Evolutionary conservation across 1,140 invertebrate genomes (phyloP), one percentile per base, ranked within the genome.

Genomic region (Lordiphosa mommai): DNA sequence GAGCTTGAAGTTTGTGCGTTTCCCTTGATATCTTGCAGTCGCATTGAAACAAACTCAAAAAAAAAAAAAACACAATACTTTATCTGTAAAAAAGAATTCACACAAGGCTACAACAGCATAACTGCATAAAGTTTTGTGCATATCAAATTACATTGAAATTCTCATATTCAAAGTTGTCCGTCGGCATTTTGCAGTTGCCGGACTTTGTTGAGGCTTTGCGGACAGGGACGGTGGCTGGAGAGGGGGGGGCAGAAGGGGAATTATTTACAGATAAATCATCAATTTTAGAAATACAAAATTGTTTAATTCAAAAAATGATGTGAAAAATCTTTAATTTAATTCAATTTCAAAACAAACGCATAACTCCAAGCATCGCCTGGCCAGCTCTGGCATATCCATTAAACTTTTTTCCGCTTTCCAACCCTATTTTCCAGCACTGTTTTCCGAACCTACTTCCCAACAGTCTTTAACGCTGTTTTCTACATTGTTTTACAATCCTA

Each of bases 71-170:
- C 20, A 63, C 37, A 3, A 32, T 47, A 16, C n/a, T 10, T 0
- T 36, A 8, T 60, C 6, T 38, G n/a, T 59, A 14, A 80, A 51
- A 68, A 34, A 49, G 72, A 77, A 61, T 67, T 74, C 76, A 71
- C 76, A 80, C 74, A 80, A 80, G 76, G 60, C 69, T 73, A 56
- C 61, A 43, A 57, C 58, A 53, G 63, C 56, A 67, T 64, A 61
- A 61, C 20, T 23, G 20, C 20, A 23, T 5, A 23, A 23, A 23
- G 20, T 23, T 23, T 23, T 23, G 20, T 44, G 43, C 37, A 30
- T 61, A 82, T 82, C 59, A 53, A 70, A 70, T 82, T 82, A 64
- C 76, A 76, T 71, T 68, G 61, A 76, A 76, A 64, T 76, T 70
- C 69, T 80, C 59, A 59, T 69, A 80, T 73, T 80, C 46, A 61